These are phyloP conservation scores for Drosophila kurseongensis DNA, from an alignment of 1,140 invertebrate genomes.

Conservation along the genomic window DNA sequence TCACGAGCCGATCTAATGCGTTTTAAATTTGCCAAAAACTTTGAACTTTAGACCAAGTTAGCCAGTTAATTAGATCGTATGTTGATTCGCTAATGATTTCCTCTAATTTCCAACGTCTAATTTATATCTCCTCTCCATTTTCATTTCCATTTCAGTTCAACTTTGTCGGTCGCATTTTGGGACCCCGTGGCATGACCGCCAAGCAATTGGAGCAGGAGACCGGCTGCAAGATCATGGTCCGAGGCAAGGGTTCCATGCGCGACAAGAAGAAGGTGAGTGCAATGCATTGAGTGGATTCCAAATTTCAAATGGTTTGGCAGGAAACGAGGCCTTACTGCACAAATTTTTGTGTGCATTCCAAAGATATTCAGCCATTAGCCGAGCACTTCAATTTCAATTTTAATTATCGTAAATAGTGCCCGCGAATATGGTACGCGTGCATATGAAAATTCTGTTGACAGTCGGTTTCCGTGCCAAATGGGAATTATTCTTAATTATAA, in stretches of 20 bases:
- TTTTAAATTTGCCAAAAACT: slow-evolving; percentile 65
- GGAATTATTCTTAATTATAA: slow-evolving; percentile 54
- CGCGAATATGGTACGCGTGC: slow-evolving; percentile 19
- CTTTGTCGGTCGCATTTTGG: slow-evolving; percentile 99
- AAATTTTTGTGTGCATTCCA: slow-evolving; percentile 9
- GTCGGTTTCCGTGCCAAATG: slow-evolving; percentile 59
- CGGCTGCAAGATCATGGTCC: slow-evolving; percentile 99
- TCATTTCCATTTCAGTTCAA: slow-evolving; percentile 96
- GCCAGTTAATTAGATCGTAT: slow-evolving; percentile 47
- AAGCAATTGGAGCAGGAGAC: slow-evolving; percentile 99
- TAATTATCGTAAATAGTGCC: slow-evolving; percentile 42
- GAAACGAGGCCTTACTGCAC: slow-evolving; percentile 11
- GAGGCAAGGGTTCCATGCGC: slow-evolving; percentile 99
- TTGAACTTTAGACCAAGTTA: slow-evolving; percentile 36
- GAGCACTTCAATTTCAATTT: slow-evolving; percentile 39
- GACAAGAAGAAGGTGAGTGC: slow-evolving; percentile 98
- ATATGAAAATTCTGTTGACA: slow-evolving; percentile 59
- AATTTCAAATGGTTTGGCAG: neutral
- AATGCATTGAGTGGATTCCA: neutral
- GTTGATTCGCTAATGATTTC: slow-evolving; percentile 62
- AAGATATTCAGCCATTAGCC: slow-evolving; percentile 26
- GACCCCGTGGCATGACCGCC: slow-evolving; percentile 99
- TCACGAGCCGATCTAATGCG: slow-evolving; percentile 61
- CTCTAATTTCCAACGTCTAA: slow-evolving; percentile 52
- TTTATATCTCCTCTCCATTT: slow-evolving; percentile 60